A percentile compares a stretch with the other conserved stretches of the same genome.
These are phyloP conservation scores for Stigmatopora nigra DNA, from an alignment of 2,113 vertebrate species.

Conservation along the genomic window DNA sequence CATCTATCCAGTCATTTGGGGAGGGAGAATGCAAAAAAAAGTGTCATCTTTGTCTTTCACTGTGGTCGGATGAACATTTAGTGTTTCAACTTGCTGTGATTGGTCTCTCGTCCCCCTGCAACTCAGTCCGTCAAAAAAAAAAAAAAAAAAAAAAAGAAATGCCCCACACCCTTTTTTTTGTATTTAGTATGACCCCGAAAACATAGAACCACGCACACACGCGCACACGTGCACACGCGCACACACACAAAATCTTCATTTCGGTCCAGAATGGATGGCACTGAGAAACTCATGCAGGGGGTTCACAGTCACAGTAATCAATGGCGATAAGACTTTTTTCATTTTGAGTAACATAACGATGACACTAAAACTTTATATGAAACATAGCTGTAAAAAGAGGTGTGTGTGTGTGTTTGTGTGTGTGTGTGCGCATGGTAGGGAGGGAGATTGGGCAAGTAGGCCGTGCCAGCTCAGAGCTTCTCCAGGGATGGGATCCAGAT, in stretches of 20 bases:
- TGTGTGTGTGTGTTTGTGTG: constrained; percentile 51
- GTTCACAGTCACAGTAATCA: constrained; percentile 86
- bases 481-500: constrained; percentile 98
- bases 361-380: constrained; percentile 98
- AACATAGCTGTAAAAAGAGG: constrained; percentile 92
- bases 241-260: constrained; percentile 61
- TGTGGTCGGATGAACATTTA: constrained; percentile 72
- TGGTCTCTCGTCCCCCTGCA: constrained; percentile 56
- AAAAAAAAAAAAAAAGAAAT: constrained; percentile 44
- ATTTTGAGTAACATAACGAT: constrained; percentile 82
- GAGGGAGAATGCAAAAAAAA: constrained; percentile 31
- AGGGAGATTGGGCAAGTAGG: constrained; percentile 58
- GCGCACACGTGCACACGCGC: no score
- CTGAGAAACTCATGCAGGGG: constrained; percentile 95
- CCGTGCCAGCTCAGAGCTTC: constrained; percentile 85
- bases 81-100: constrained; percentile 61
- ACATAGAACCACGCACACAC: no score
- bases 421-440: constrained; percentile 66
- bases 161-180: constrained; percentile 54
- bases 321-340: constrained; percentile 88
- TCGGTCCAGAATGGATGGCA: constrained; percentile 79
- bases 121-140: constrained; percentile 61
- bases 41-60: constrained; percentile 54
- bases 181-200: background rate
- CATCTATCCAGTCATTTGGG: constrained; percentile 57